These are phyloP conservation scores for Palythoa grandis DNA, from an alignment of 92 coral and sea anemone genomes.

Conservation along the genomic window DNA sequence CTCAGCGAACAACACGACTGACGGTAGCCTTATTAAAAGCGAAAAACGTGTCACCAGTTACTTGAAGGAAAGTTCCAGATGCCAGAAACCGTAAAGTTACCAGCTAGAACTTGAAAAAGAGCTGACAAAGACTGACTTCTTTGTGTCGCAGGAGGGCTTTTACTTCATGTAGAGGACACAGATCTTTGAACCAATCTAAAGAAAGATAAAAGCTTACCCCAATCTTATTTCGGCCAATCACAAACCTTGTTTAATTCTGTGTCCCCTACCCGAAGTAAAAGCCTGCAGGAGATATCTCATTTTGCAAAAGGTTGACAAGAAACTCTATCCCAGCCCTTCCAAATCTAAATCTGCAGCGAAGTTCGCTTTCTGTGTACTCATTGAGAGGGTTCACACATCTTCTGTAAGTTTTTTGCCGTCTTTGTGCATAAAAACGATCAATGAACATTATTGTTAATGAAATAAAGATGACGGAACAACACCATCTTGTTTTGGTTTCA, in stretches of 20 bases:
- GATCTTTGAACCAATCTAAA: too few relatives aligned
- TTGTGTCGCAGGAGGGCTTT: constrained; percentile 47
- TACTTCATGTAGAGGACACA: too few relatives aligned
- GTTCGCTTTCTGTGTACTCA: constrained; percentile 38
- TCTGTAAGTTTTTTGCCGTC: too few relatives aligned
- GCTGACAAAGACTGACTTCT: constrained; percentile 55
- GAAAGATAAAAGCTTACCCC: too few relatives aligned
- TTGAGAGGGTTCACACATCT: not conserved
- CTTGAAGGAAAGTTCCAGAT: constrained; percentile 52
- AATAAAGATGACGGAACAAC: too few relatives aligned
- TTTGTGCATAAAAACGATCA: too few relatives aligned
- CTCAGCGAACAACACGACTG: constrained; percentile 58
- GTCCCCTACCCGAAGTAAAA: too few relatives aligned
- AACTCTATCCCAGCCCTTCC: constrained; percentile 38
- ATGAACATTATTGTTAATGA: too few relatives aligned
- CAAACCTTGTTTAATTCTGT: too few relatives aligned
- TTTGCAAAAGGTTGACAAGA: constrained; percentile 29
- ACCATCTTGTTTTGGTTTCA: too few relatives aligned
- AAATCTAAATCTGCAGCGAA: constrained; percentile 42
- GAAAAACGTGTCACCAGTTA: constrained; percentile 49
- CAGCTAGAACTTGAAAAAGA: constrained; percentile 47
- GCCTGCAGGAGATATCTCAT: too few relatives aligned
- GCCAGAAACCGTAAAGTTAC: constrained; percentile 56
- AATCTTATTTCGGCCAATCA: too few relatives aligned
- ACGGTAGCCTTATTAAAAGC: constrained; percentile 50